A percentile compares a stretch with the other conserved stretches of the same genome.
These are phyloP conservation scores for Brachionus manjavacas DNA, from an alignment of 1,140 invertebrate genomes.

Conservation along the genomic window DNA sequence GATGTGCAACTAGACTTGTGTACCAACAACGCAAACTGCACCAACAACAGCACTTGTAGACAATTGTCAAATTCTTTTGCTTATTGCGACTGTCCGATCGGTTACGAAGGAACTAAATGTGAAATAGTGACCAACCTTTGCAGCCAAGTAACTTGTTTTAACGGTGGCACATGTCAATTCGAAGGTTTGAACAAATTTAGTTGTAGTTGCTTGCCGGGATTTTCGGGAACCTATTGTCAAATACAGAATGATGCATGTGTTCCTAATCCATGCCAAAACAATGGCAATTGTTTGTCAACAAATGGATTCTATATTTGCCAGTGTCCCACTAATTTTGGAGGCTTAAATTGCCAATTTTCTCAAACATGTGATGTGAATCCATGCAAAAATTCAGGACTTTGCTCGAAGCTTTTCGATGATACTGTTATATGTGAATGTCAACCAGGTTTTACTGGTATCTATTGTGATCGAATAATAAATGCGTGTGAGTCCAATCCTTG, in stretches of 20 bases:
- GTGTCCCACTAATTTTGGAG: constrained; percentile 67
- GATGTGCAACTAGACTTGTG: constrained; percentile 79
- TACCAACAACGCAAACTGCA: constrained; percentile 65
- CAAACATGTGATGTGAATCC: constrained; percentile 17
- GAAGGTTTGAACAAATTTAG: not conserved
- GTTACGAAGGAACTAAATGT: constrained; percentile 43
- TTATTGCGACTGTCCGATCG: constrained; percentile 42
- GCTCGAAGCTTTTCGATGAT: constrained; percentile 8
- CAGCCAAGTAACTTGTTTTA: constrained; percentile 74
- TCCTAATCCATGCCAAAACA: not conserved
- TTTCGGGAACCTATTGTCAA: not conserved
- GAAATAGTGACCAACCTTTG: constrained; percentile 68
- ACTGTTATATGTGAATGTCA: not conserved
- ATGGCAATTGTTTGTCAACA: constrained; percentile 63
- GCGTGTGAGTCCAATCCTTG: constrained; percentile 33
- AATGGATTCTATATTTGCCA: constrained; percentile 85
- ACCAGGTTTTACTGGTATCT: constrained; percentile 24
- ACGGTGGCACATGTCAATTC: constrained; percentile 76
- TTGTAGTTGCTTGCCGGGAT: constrained; percentile 1
- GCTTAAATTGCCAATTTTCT: not conserved
- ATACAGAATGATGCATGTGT: not conserved
- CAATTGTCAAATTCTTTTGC: constrained; percentile 9
- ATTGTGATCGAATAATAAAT: constrained; percentile 29
- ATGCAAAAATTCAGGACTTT: constrained; percentile 2
- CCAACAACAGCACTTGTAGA: constrained; percentile 46